Evolutionary conservation across 1,140 invertebrate species (phyloP), one percentile per base, ranked within the genome.

Genomic region (Drosophila lacertosa): DNA sequence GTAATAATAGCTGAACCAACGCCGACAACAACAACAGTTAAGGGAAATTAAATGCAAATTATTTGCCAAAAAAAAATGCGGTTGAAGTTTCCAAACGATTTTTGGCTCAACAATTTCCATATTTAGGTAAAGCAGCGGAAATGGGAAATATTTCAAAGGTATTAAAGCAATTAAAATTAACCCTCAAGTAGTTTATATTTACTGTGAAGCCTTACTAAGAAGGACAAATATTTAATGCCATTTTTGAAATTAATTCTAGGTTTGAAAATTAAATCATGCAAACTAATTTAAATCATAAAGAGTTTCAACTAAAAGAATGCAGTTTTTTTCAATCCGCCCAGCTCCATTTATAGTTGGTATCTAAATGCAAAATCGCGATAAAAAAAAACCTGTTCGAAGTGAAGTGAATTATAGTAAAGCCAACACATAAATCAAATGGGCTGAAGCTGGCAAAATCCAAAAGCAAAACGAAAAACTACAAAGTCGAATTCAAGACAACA

Each of bases 1-100:
- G 59, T 63, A 55, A 69, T 53, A 64, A 59, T 59, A 53, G 33
- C 54, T 45, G 26, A 68, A 50, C 44, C 53, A 29, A 32, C 33
- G 40, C 26, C 9, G 13, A 47, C 22, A 26, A 50, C 53, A 51
- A 18, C 42, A 40, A 35, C 15, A 59, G 54, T 32, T 29, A 71
- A 24, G 68, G 62, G 53, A 71, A 67, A 72, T 86, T 70, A 86
- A 82, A 88, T 88, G 82, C 82, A 88, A 84, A 84, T 86, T 84
- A 63, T 66, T 66, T 65, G 63, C 24, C 58, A 57, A 62, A 63
- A 65, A 44, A 10, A n/a, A 29, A 57, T n/a, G n/a, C n/a, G n/a
- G 57, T 26, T 26, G 7, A 35, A 51, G 63, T 63, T 69, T 63
- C 55, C 7, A 55, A 65, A 57, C 59, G 26, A 58, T 18, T 48